phyloP scores from a whole-genome alignment of 2,797 vertebrate species.

The Myotis vivesi region DNA sequence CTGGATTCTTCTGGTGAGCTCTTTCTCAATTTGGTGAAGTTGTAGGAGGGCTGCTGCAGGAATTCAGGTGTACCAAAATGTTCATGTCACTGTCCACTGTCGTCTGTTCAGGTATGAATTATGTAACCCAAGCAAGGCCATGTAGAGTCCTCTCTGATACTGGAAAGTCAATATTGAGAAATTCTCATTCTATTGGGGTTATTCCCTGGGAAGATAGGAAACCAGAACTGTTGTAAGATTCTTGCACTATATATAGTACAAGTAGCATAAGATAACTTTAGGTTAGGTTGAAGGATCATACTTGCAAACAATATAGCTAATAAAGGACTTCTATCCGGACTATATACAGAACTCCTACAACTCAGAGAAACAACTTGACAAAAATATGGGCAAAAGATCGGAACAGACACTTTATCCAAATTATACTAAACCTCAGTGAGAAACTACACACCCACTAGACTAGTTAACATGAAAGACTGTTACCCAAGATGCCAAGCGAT shows the following conservation, averaged over 20 bases:
- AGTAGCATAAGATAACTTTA: neutral
- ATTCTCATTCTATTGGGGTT: slow-evolving; percentile 12
- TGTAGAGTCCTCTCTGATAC: neutral
- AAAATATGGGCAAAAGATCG: neutral
- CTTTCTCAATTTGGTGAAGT: neutral
- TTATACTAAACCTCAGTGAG: neutral
- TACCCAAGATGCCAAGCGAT: neutral
- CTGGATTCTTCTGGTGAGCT: neutral
- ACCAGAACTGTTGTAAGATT: neutral
- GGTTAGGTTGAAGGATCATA: neutral
- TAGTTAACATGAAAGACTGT: neutral
- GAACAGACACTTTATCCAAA: neutral
- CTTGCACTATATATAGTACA: neutral
- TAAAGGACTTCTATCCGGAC: neutral
- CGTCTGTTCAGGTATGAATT: neutral
- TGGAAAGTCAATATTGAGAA: slow-evolving; percentile 9
- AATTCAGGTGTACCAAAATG: slow-evolving; percentile 3
- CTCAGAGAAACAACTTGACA: neutral
- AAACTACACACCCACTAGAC: neutral
- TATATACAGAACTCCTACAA: neutral
- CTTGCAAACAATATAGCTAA: neutral
- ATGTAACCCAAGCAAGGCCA: neutral
- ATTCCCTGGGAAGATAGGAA: neutral
- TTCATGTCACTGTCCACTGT: neutral
- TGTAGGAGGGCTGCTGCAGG: neutral